phyloP scores from a whole-genome alignment of 2,797 vertebrate species.

The Gila robusta region DNA sequence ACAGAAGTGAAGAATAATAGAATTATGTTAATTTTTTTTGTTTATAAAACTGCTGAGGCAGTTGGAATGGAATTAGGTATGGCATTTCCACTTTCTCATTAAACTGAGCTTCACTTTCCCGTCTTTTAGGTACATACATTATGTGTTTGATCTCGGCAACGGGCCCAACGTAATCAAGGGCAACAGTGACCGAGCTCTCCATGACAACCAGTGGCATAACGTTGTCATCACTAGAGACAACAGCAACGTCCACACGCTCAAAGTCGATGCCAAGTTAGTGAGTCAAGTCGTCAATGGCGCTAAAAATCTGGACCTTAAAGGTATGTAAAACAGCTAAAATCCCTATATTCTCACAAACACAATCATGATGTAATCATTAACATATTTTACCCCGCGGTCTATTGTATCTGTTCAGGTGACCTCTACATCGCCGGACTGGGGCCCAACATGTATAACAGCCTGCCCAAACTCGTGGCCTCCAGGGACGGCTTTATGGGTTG shows the following conservation, averaged over 20 bases:
- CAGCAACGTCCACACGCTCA: constrained; percentile 96
- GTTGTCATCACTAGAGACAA: constrained; percentile 97
- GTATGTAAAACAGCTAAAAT: constrained; percentile 63
- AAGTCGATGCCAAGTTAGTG: constrained; percentile 91
- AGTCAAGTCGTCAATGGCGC: constrained; percentile 97
- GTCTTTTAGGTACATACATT: constrained; percentile 87
- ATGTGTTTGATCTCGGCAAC: constrained; percentile 97
- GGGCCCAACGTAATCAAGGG: constrained; percentile 97
- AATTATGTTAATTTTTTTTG: neutral
- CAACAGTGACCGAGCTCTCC: constrained; percentile 92
- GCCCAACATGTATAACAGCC: constrained; percentile 92
- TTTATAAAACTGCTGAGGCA: neutral
- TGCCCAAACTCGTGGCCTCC: constrained; percentile 95
- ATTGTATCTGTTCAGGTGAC: constrained; percentile 80
- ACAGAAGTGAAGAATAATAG: neutral
- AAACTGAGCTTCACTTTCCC: neutral
- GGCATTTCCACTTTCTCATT: neutral
- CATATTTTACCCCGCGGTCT: neutral
- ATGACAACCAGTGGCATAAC: constrained; percentile 99
- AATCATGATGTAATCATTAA: neutral
- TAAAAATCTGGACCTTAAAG: constrained; percentile 95
- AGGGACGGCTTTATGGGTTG: constrained; percentile 98
- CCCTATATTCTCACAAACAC: constrained; percentile 63
- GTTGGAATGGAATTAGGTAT: neutral
- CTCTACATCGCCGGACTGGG: constrained; percentile 95